A percentile compares a stretch with the other conserved stretches of the same genome.
Conservation (phyloP, 2,113 vertebrate species). For the Anoura caudifer region DNA sequence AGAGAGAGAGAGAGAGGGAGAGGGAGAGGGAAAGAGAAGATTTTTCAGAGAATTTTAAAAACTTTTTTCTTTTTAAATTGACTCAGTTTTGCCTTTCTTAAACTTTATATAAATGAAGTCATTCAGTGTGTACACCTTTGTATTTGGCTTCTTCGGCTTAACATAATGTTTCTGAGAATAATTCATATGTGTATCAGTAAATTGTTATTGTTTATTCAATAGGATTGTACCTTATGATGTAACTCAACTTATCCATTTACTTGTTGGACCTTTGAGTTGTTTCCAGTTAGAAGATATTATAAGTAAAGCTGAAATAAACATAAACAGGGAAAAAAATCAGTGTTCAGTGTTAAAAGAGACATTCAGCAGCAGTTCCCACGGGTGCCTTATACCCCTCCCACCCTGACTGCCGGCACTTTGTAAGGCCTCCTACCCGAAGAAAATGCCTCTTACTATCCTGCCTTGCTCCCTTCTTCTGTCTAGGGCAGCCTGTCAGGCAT, state of each 20-base stretch:
- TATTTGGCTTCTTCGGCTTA: not conserved
- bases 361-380: not conserved
- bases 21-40: not conserved
- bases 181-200: not conserved
- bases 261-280: not conserved
- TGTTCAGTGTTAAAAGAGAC: not conserved
- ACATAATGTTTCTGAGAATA: not conserved
- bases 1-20: not conserved
- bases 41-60: too few species aligned
- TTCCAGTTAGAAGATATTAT: not conserved
- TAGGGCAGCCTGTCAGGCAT: not conserved
- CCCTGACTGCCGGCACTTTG: not conserved
- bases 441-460: not conserved
- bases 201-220: not conserved
- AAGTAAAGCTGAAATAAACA: not conserved
- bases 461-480: not conserved
- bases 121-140: not conserved
- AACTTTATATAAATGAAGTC: not conserved
- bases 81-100: slow-evolving; percentile 1
- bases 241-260: not conserved
- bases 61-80: slow-evolving; percentile 9
- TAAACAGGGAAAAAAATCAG: not conserved
- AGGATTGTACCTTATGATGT: not conserved
- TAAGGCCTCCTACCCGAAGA: not conserved
- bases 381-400: not conserved